Conservation (phyloP, 2,888 invertebrate species). For the Palloptera scutellata region DNA sequence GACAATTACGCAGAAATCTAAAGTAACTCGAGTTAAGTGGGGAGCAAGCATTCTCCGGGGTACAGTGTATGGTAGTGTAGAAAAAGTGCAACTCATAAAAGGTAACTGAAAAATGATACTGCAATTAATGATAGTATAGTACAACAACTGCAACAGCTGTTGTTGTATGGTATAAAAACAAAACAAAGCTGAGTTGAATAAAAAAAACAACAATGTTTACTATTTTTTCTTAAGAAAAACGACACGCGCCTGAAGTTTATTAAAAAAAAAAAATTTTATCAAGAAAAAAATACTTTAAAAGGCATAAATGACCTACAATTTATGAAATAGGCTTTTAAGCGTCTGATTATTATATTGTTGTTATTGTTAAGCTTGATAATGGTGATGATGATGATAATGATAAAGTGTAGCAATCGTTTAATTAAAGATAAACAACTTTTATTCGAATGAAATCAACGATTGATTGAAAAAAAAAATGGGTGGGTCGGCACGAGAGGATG, state of each 20-base stretch:
- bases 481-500: too few species aligned
- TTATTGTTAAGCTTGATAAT: too few species aligned
- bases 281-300: too few species aligned
- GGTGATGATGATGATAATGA: too few species aligned
- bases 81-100: conserved; percentile 25
- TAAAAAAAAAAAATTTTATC: too few species aligned
- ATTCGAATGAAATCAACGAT: too few species aligned
- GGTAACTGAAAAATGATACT: conserved; percentile 22
- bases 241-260: conserved; percentile 12
- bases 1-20: too few species aligned
- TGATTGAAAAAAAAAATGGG: too few species aligned
- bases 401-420: too few species aligned
- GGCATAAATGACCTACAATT: conserved; percentile 29
- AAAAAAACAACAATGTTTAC: neutral
- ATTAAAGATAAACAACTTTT: too few species aligned
- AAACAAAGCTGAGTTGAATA: neutral
- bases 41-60: neutral
- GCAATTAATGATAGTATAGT: conserved; percentile 8
- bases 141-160: neutral
- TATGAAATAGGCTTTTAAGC: conserved; percentile 18
- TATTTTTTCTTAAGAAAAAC: neutral
- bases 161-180: neutral
- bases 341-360: too few species aligned
- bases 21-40: too few species aligned
- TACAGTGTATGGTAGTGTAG: neutral